Conservation (phyloP, 2,113 vertebrate species). For the Callithrix jacchus region DNA sequence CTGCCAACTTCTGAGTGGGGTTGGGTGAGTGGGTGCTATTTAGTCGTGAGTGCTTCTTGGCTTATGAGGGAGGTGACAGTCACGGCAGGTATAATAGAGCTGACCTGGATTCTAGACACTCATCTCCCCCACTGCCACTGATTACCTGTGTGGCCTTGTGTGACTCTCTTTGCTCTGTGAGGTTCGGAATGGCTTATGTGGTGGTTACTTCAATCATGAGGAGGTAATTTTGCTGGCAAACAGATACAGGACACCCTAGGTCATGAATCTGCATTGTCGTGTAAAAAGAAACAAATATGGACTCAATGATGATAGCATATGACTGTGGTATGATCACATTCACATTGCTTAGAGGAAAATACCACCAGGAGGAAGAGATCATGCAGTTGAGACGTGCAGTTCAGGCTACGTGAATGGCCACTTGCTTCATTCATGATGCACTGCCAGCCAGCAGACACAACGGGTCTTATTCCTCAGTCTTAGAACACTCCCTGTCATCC, state of each 20-base stretch:
- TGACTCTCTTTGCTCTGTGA: neutral
- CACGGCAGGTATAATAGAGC: neutral
- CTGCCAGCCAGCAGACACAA: neutral
- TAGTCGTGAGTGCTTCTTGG: neutral
- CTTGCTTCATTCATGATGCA: neutral
- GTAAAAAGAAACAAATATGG: neutral
- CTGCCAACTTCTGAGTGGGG: neutral
- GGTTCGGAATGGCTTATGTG: neutral
- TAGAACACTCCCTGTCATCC: neutral
- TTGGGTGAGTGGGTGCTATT: rapidly evolving
- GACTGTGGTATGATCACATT: neutral
- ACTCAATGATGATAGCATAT: rapidly evolving
- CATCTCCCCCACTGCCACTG: neutral
- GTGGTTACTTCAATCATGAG: neutral
- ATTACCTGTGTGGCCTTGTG: neutral
- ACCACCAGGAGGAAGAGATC: neutral
- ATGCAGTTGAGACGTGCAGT: rapidly evolving
- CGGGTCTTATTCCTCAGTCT: rapidly evolving
- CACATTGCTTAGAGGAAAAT: neutral
- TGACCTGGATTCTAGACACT: too few species aligned
- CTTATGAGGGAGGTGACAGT: too few species aligned
- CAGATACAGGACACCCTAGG: neutral
- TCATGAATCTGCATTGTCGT: neutral
- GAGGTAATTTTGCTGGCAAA: neutral
- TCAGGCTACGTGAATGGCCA: neutral